phyloP scores from a whole-genome alignment of 2,113 vertebrate species.

The Rousettus leschenaultii region DNA sequence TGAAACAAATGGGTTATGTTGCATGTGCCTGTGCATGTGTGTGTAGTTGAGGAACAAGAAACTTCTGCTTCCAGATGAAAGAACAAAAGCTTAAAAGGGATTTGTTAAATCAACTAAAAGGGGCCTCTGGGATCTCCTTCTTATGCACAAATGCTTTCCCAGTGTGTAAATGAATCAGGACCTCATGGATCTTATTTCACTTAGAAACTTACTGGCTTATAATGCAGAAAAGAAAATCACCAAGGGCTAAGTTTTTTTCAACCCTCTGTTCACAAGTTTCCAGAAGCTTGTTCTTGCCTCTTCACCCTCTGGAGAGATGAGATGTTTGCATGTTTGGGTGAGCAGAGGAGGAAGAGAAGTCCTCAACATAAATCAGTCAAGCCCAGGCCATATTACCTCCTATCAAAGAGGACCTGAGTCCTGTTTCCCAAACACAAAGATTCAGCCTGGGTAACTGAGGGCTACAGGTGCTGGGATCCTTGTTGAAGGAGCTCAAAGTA shows the following conservation, averaged over 20 bases:
- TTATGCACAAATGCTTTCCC: background rate
- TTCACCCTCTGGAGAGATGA: background rate
- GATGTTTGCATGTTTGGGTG: background rate
- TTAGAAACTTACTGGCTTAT: background rate
- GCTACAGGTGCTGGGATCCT: background rate
- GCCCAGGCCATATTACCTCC: background rate
- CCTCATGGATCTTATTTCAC: background rate
- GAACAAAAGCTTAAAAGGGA: slow-evolving; percentile 34
- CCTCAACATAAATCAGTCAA: background rate
- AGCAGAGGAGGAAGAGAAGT: background rate
- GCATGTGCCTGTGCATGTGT: background rate
- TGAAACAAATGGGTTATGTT: background rate
- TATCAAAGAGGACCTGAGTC: background rate
- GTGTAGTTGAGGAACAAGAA: background rate
- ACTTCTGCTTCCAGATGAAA: slow-evolving; percentile 36
- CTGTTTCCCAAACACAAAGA: background rate
- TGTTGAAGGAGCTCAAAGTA: background rate
- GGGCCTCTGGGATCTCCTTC: slow-evolving; percentile 12
- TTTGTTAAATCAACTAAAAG: slow-evolving; percentile 46
- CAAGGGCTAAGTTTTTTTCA: background rate
- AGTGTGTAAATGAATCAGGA: slow-evolving; percentile 24
- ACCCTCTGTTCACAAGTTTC: background rate
- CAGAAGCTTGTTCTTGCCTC: background rate
- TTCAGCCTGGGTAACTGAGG: background rate
- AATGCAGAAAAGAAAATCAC: background rate